Conservation (phyloP, 2,797 vertebrate genomes). For the Threskiornis aethiopicus region DNA sequence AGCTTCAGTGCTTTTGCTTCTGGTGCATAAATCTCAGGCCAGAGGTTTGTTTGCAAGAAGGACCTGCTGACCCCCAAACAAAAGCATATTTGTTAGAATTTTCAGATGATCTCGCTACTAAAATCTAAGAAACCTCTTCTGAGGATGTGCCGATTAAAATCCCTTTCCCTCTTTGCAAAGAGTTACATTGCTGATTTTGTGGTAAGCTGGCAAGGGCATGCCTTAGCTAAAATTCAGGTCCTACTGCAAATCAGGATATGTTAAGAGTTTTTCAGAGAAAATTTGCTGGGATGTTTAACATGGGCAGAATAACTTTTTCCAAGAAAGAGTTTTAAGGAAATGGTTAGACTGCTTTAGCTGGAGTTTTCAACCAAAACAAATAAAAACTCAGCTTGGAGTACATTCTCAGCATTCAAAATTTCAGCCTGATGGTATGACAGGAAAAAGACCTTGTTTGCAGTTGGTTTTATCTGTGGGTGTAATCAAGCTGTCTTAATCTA, state of each 20-base stretch:
- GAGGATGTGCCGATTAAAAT: background rate
- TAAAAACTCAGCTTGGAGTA: background rate
- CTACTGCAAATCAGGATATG: background rate
- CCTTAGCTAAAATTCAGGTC: background rate
- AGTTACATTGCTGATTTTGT: background rate
- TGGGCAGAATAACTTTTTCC: background rate
- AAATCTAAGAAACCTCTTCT: background rate
- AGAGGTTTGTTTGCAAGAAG: background rate
- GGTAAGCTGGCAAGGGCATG: background rate
- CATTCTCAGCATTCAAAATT: background rate
- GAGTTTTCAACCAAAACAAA: slow-evolving; percentile 43
- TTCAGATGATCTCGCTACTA: background rate
- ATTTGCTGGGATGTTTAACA: background rate
- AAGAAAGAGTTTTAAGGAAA: slow-evolving; percentile 28
- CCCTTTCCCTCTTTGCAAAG: background rate
- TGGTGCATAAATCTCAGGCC: background rate
- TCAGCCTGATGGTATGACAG: background rate
- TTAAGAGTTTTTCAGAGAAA: background rate
- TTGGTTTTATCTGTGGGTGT: background rate
- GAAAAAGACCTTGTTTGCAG: slow-evolving; percentile 8
- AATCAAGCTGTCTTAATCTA: slow-evolving; percentile 14
- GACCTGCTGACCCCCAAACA: background rate
- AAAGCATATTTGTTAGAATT: background rate
- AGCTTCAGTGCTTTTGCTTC: background rate
- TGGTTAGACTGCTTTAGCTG: background rate